These are phyloP conservation scores for Notospermus geniculatus DNA, from an alignment of 1,140 invertebrate genomes.

Conservation along the genomic window DNA sequence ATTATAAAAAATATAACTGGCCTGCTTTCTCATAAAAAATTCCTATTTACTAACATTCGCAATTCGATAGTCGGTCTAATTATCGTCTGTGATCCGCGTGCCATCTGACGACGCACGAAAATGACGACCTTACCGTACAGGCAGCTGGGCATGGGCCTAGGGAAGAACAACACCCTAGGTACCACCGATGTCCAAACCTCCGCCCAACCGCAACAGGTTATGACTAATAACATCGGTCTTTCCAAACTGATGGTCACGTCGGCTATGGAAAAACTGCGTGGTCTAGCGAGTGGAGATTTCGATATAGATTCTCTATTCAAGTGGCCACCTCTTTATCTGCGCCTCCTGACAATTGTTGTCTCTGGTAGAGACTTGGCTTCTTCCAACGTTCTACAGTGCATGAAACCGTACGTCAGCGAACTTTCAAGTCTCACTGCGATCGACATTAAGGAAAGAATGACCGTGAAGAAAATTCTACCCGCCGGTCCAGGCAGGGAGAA, in stretches of 20 bases:
- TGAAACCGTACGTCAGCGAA: constrained; percentile 9
- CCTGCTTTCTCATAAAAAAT: too few relatives aligned
- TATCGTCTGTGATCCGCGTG: neutral
- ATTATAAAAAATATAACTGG: too few relatives aligned
- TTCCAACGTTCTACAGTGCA: constrained; percentile 8
- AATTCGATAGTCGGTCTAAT: too few relatives aligned
- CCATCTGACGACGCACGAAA: neutral
- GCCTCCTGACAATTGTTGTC: neutral
- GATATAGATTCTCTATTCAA: constrained; percentile 3
- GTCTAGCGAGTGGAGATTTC: constrained; percentile 3
- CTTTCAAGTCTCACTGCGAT: constrained; percentile 5
- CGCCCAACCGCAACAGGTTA: constrained; percentile 3
- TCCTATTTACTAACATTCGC: neutral
- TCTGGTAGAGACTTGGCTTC: constrained; percentile 6
- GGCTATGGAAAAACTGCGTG: constrained; percentile 11
- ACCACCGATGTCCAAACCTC: constrained; percentile 6
- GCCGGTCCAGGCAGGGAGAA: constrained; percentile 5
- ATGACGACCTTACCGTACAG: constrained; percentile 10
- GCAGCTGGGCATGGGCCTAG: constrained; percentile 10
- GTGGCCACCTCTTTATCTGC: constrained; percentile 9
- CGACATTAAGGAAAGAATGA: constrained; percentile 2
- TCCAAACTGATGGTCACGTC: constrained; percentile 6
- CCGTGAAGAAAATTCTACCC: constrained; percentile 9
- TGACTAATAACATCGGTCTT: constrained; percentile 1
- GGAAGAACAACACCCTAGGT: constrained; percentile 9